These are phyloP conservation scores for Oreortyx pictus DNA, from an alignment of 2,797 vertebrate genomes.

Conservation along the genomic window DNA sequence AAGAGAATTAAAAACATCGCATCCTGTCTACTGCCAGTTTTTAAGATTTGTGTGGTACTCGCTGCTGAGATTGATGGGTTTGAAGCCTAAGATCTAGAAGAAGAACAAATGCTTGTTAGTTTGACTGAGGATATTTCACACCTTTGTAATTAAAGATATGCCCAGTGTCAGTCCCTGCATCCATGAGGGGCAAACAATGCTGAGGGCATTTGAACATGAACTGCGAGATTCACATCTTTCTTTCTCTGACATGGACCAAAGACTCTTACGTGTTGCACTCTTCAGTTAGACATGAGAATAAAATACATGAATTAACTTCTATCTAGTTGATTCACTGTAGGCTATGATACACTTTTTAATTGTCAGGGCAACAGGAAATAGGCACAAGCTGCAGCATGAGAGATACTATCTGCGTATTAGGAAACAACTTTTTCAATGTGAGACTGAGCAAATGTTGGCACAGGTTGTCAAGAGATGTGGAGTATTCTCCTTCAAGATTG, in stretches of 20 bases:
- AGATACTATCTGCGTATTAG: neutral
- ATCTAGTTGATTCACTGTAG: neutral
- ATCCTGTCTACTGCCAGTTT: neutral
- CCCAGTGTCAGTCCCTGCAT: neutral
- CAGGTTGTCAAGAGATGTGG: neutral
- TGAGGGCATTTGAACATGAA: neutral
- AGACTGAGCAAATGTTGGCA: neutral
- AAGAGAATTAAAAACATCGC: neutral
- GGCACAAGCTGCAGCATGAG: neutral
- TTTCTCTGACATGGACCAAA: neutral
- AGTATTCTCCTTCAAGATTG: neutral
- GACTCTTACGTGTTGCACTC: neutral
- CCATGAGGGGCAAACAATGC: neutral
- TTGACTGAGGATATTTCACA: constrained; percentile 1
- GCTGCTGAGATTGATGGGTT: neutral
- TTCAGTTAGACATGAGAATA: neutral
- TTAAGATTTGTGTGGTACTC: neutral
- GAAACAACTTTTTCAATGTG: neutral
- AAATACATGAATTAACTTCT: neutral
- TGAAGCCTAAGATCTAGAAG: neutral
- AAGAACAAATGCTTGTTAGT: neutral
- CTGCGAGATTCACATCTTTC: neutral
- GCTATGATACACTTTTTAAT: neutral
- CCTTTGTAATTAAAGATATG: neutral
- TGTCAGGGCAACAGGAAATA: neutral